A percentile compares a stretch with the other conserved stretches of the same genome.
Conservation (phyloP, 2,888 invertebrate genomes). For the Diarsia mendica region DNA sequence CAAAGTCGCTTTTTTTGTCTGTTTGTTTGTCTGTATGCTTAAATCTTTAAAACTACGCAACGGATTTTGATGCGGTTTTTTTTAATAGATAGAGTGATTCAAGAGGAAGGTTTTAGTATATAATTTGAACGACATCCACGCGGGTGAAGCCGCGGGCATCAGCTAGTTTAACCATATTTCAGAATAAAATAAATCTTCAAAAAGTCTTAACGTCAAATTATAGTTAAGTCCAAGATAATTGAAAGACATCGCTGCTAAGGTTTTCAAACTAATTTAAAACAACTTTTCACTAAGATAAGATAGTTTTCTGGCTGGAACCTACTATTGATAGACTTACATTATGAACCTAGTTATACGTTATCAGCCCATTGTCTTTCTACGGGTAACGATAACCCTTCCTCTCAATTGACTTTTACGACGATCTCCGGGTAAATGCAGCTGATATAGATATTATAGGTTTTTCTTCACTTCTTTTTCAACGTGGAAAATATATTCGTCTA, state of each 20-base stretch:
- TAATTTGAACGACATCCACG: too few species aligned
- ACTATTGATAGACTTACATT: constrained; percentile 32
- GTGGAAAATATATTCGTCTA: constrained; percentile 12
- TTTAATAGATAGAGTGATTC: too few species aligned
- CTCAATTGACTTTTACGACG: constrained; percentile 52
- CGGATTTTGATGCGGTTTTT: too few species aligned
- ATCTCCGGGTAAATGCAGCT: constrained; percentile 54
- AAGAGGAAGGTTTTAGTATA: too few species aligned
- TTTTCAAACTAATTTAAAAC: not conserved
- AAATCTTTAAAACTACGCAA: too few species aligned
- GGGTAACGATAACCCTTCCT: constrained; percentile 48
- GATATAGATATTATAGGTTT: constrained; percentile 40
- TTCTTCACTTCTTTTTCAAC: constrained; percentile 22
- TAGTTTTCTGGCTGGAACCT: constrained; percentile 4
- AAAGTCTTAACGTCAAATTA: not conserved
- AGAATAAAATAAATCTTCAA: constrained; percentile 2
- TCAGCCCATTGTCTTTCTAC: constrained; percentile 46
- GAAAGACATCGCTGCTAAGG: not conserved
- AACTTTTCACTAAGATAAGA: constrained; percentile 2
- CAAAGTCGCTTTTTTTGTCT: too few species aligned
- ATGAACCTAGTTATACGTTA: constrained; percentile 42
- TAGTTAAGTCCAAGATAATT: not conserved
- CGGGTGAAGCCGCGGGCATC: too few species aligned
- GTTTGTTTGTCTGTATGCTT: too few species aligned
- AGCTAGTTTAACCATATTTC: constrained; percentile 1